These are phyloP conservation scores for Ornithoptera alexandrae DNA, from an alignment of 2,888 invertebrate genomes.

Conservation along the genomic window DNA sequence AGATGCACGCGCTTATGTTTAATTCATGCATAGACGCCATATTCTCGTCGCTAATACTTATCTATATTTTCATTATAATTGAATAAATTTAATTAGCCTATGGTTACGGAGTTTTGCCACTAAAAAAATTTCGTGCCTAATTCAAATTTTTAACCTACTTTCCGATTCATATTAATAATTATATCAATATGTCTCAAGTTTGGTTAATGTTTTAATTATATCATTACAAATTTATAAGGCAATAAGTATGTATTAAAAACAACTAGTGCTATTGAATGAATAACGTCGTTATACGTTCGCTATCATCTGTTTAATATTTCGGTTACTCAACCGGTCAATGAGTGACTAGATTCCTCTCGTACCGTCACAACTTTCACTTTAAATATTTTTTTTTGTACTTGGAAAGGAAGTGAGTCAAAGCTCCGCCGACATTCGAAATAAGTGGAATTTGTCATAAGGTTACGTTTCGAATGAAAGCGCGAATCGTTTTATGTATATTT, in stretches of 20 bases:
- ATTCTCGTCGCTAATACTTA: too few species aligned
- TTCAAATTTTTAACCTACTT: too few species aligned
- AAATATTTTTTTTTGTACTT: constrained; percentile 58
- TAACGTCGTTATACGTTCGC: background rate
- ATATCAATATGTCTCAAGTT: too few species aligned
- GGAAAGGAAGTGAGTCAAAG: constrained; percentile 42
- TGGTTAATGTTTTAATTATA: too few species aligned
- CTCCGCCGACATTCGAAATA: constrained; percentile 37
- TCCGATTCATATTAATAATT: too few species aligned
- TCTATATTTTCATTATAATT: too few species aligned
- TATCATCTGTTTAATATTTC: constrained; percentile 55
- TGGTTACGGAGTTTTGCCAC: too few species aligned
- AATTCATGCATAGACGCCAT: constrained; percentile 7
- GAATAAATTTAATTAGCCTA: too few species aligned
- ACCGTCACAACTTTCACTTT: constrained; percentile 72
- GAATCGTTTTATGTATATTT: background rate
- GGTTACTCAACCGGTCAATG: constrained; percentile 63
- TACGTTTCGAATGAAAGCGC: constrained; percentile 13
- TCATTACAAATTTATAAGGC: too few species aligned
- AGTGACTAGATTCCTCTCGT: constrained; percentile 67
- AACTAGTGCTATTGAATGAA: too few species aligned
- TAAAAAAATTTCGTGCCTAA: too few species aligned
- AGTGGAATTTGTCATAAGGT: constrained; percentile 31
- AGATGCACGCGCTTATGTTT: constrained; percentile 46
- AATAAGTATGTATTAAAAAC: too few species aligned